Evolutionary conservation across 2,888 invertebrate species (phyloP), one percentile per base, ranked within the genome.

Genomic region (Coleophora deauratella): DNA sequence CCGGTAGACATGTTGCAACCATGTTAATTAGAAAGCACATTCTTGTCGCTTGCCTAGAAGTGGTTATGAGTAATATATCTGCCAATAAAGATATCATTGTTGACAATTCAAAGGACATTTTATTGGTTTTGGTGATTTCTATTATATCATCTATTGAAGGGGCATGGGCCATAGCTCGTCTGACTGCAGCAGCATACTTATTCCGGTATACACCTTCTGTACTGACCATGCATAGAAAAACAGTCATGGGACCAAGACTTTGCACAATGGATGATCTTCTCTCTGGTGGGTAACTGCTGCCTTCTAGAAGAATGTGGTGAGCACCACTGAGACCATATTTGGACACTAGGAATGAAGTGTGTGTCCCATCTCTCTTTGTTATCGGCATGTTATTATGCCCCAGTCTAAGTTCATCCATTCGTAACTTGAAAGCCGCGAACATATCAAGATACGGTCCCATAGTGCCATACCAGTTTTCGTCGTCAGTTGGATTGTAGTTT

Each of bases 191-290:
- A 0, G 56, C 51, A 28, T 49, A 62, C 9, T 59, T 59, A 0
- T 33, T 39, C 4, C 55, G 30, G 12, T 51, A 57, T 0, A 48
- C 37, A 0, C 52, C 55, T 0, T 57, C 56, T 10, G 42, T 49
- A 6, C 55, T 27, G 0, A 59, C 0, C 55, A 56, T 55, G n/a
- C 51, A 58, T 0, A 55, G 9, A 40, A 45, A 58, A 7, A 39
- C 48, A 54, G 57, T 60, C 56, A 60, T 59, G 0, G 57, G 59
- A 0, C 59, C 59, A 0, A 58, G 0, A 13, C 56, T 55, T 9
- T 57, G 57, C 0, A 51, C 51, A 0, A 55, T 55, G 0, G 50
- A 52, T 0, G 51, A 54, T 1, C 56, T 45, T 2, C 51, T 40
- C 6, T 59, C 59, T 0, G 54, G 58, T 2, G 57, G 57, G 12